phyloP scores from a whole-genome alignment of 1,140 invertebrate species.

The Mycetomoellerius zeteki region DNA sequence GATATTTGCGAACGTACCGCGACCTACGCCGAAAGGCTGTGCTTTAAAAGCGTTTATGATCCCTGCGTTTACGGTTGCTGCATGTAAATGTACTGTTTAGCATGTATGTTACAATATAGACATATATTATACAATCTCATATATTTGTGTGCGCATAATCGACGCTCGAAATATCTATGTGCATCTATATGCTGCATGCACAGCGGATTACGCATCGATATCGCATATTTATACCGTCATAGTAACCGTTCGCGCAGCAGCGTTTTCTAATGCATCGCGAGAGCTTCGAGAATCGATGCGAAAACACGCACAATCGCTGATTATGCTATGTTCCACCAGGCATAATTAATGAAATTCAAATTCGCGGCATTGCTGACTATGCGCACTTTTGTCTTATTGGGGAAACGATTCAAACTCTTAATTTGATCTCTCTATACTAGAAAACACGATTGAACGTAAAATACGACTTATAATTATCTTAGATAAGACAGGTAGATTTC shows the following conservation, averaged over 20 bases:
- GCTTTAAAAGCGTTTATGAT: slow-evolving; percentile 59
- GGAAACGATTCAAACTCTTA: not conserved
- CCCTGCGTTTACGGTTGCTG: slow-evolving; percentile 34
- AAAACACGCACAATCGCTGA: slow-evolving; percentile 55
- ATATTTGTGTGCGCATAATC: not conserved
- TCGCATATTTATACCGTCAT: slow-evolving; percentile 45
- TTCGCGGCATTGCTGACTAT: slow-evolving; percentile 40
- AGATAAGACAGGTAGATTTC: not conserved
- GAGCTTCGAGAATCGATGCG: slow-evolving; percentile 44
- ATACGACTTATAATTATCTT: slow-evolving; percentile 15
- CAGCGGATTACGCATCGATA: slow-evolving; percentile 50
- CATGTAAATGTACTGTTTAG: slow-evolving; percentile 30
- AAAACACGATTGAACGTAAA: slow-evolving; percentile 10
- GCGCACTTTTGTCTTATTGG: slow-evolving; percentile 12
- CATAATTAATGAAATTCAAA: slow-evolving; percentile 72
- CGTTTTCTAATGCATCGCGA: slow-evolving; percentile 60
- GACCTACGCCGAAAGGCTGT: not conserved
- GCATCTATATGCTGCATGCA: slow-evolving; percentile 16
- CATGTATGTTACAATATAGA: not conserved
- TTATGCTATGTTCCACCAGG: slow-evolving; percentile 31
- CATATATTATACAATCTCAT: not conserved
- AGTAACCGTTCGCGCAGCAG: slow-evolving; percentile 24
- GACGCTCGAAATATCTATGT: slow-evolving; percentile 12
- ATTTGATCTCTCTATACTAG: not conserved
- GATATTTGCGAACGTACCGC: slow-evolving; percentile 19